These are phyloP conservation scores for Gila orcuttii DNA, from an alignment of 2,113 vertebrate species.

Conservation along the genomic window DNA sequence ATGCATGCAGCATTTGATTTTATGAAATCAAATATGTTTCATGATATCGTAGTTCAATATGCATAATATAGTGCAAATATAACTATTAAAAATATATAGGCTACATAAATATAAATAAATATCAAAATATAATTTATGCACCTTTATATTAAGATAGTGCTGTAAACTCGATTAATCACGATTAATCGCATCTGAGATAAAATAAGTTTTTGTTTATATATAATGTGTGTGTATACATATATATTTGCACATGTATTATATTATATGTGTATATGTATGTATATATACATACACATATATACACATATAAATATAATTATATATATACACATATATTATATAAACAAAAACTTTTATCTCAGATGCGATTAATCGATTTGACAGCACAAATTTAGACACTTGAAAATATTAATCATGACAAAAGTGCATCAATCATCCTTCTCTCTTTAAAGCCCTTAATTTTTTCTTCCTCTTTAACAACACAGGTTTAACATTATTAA, in stretches of 20 bases:
- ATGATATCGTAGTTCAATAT: not conserved
- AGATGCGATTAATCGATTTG: no score
- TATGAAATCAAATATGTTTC: not conserved
- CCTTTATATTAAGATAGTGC: not conserved
- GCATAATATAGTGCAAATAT: not conserved
- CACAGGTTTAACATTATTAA: not conserved
- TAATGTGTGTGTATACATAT: no score
- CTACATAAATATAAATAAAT: no score
- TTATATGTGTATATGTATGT: no score
- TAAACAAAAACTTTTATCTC: no score
- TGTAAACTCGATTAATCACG: no score
- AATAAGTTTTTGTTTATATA: no score
- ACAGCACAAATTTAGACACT: not conserved
- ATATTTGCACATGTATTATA: no score
- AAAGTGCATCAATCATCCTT: not conserved
- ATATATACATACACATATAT: no score
- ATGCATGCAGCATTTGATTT: not conserved
- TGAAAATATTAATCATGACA: not conserved
- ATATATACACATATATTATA: no score
- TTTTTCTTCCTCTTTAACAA: not conserved
- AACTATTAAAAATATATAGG: not conserved
- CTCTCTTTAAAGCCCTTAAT: not conserved
- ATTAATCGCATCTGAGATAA: no score
- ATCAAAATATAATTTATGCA: not conserved
- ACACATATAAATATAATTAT: no score